Evolutionary conservation across 2,888 invertebrate species (phyloP).

Genomic region (Dusona sp.): DNA sequence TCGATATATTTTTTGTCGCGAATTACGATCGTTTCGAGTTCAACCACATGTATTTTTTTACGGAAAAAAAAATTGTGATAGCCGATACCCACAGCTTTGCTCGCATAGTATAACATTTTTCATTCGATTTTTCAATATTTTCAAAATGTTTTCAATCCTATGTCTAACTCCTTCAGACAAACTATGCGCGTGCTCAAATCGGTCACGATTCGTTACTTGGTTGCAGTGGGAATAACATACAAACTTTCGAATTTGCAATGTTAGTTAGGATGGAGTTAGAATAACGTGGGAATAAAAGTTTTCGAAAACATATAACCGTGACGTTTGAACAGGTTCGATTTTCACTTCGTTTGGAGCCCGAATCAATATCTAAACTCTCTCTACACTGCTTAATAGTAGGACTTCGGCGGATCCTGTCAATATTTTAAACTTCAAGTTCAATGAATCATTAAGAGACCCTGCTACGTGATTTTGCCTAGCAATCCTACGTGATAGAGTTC

Average conservation of each 20-base stretch:
- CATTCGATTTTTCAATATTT: too few relatives aligned
- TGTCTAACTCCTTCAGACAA: too few relatives aligned
- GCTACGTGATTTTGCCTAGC: constrained; percentile 7
- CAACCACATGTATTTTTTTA: too few relatives aligned
- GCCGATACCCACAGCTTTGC: neutral
- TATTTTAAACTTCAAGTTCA: constrained; percentile 41
- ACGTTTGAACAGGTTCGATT: neutral
- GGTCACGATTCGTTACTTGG: too few relatives aligned
- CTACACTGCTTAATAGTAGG: neutral
- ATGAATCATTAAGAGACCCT: neutral
- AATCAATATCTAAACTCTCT: neutral
- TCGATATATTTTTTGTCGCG: too few relatives aligned
- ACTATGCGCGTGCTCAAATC: too few relatives aligned
- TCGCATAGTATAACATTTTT: neutral
- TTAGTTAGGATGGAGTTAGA: neutral
- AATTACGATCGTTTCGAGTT: too few relatives aligned
- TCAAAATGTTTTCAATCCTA: too few relatives aligned
- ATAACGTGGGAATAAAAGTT: neutral
- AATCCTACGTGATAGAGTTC: neutral
- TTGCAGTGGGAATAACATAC: too few relatives aligned
- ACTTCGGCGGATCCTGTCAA: constrained; percentile 3
- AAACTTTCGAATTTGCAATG: too few relatives aligned
- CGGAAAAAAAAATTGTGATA: neutral
- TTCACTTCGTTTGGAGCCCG: neutral
- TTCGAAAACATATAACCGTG: neutral